These are phyloP conservation scores for Pimpla rufipes DNA, from an alignment of 2,888 invertebrate genomes.

Conservation along the genomic window DNA sequence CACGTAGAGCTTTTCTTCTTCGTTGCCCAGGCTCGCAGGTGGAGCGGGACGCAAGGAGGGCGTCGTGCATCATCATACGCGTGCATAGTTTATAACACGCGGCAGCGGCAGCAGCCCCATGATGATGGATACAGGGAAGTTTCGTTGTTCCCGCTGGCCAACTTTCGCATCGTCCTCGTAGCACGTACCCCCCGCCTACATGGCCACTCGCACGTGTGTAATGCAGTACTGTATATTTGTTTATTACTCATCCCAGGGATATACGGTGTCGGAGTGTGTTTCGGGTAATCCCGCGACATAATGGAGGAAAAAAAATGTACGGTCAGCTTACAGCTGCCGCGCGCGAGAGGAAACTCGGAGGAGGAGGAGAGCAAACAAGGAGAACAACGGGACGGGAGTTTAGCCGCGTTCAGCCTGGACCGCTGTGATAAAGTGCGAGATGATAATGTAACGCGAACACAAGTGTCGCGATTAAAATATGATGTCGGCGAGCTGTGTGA, in stretches of 20 bases:
- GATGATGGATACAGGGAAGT: constrained; percentile 61
- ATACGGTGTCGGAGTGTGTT: neutral
- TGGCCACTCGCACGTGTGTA: constrained; percentile 29
- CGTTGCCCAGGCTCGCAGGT: constrained; percentile 27
- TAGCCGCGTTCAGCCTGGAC: neutral
- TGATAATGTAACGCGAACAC: neutral
- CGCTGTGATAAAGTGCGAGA: neutral
- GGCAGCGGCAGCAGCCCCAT: constrained; percentile 16
- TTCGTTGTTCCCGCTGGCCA: constrained; percentile 26
- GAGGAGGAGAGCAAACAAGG: neutral
- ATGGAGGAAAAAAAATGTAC: neutral
- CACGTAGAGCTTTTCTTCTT: constrained; percentile 43
- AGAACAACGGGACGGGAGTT: neutral
- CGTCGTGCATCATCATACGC: constrained; percentile 61
- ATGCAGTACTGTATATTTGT: constrained; percentile 29
- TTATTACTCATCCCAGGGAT: constrained; percentile 19
- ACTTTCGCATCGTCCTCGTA: constrained; percentile 28
- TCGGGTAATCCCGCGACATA: neutral
- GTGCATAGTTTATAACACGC: constrained; percentile 64
- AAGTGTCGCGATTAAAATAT: neutral
- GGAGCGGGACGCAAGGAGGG: constrained; percentile 15
- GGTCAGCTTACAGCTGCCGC: neutral
- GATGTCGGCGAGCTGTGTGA: neutral
- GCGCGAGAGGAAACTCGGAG: too few species aligned
- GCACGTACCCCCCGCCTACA: constrained; percentile 16